A percentile compares a stretch with the other conserved stretches of the same genome.
These are phyloP conservation scores for Drosophila diplacantha DNA, from an alignment of 2,888 invertebrate genomes.

Conservation along the genomic window DNA sequence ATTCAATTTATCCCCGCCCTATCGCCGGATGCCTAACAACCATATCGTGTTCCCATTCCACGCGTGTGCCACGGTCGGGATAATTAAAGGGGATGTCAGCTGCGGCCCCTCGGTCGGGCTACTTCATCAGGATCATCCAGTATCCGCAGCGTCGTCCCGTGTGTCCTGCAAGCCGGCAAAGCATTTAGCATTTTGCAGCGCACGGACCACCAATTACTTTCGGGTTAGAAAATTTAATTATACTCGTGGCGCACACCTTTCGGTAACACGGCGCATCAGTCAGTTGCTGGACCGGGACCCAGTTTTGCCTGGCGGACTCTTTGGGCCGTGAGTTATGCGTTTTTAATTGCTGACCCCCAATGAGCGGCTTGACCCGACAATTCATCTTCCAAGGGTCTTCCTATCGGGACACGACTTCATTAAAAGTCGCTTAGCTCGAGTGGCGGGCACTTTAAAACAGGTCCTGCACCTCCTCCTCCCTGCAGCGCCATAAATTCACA, in stretches of 20 bases:
- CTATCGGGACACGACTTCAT: slow-evolving; percentile 44
- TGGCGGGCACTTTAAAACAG: slow-evolving; percentile 33
- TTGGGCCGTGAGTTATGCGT: slow-evolving; percentile 58
- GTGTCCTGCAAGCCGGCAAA: not conserved
- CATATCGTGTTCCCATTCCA: slow-evolving; percentile 39
- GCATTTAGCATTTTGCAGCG: slow-evolving; percentile 9
- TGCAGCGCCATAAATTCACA: slow-evolving; percentile 14
- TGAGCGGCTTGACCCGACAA: slow-evolving; percentile 46
- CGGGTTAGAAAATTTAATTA: slow-evolving; percentile 46
- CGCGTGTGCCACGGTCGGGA: slow-evolving; percentile 32
- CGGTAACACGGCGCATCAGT: slow-evolving; percentile 11
- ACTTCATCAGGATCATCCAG: slow-evolving; percentile 48
- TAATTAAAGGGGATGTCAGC: slow-evolving; percentile 66
- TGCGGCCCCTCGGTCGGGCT: slow-evolving; percentile 34
- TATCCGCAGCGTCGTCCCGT: slow-evolving; percentile 2
- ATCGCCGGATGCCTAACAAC: slow-evolving; percentile 25
- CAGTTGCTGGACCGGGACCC: slow-evolving; percentile 4
- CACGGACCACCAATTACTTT: slow-evolving; percentile 43
- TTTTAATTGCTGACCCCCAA: slow-evolving; percentile 61
- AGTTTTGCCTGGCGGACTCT: slow-evolving; percentile 13
- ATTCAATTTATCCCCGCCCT: slow-evolving; percentile 31
- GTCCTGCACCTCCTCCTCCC: not conserved
- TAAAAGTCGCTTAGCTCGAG: slow-evolving; percentile 42
- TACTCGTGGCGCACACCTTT: slow-evolving; percentile 34
- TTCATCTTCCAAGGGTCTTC: slow-evolving; percentile 56